Evolutionary conservation across 2,888 invertebrate species (phyloP).

Genomic region (Ochlodes sylvanus): DNA sequence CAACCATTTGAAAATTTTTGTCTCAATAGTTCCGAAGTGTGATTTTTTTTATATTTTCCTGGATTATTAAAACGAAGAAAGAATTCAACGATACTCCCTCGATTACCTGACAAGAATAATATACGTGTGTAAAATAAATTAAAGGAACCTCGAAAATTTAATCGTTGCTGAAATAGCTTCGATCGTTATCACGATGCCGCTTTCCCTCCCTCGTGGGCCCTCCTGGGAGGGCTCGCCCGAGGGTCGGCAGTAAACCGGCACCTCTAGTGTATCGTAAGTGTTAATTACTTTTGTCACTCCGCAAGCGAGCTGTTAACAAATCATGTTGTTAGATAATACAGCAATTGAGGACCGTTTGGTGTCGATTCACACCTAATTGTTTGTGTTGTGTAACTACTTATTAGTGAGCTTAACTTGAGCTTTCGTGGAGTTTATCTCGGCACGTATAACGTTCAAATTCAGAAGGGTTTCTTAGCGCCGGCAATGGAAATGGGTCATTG

Average conservation of each 20-base stretch:
- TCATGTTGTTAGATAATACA: conserved; percentile 72
- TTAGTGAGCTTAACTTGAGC: conserved; percentile 9
- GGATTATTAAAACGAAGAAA: conserved; percentile 40
- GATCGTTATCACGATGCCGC: conserved; percentile 65
- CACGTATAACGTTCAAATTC: background rate
- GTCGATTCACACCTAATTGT: conserved; percentile 69
- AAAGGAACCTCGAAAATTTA: conserved; percentile 52
- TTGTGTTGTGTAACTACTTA: conserved; percentile 51
- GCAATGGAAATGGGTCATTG: conserved; percentile 22
- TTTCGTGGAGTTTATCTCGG: background rate
- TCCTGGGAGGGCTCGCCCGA: conserved; percentile 65
- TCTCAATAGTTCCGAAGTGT: no score
- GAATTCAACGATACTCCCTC: conserved; percentile 39
- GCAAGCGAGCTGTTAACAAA: conserved; percentile 75
- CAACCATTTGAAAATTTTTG: no score
- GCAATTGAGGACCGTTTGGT: conserved; percentile 69
- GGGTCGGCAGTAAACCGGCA: conserved; percentile 73
- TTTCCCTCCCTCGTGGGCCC: conserved; percentile 72
- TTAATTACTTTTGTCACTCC: conserved; percentile 82
- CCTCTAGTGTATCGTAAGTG: conserved; percentile 78
- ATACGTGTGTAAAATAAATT: conserved; percentile 57
- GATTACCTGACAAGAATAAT: conserved; percentile 56
- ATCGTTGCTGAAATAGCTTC: conserved; percentile 56
- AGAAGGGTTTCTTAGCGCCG: background rate
- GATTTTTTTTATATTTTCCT: no score